A percentile compares a stretch with the other conserved stretches of the same genome.
Conservation (phyloP, 2,113 vertebrate genomes). For the Aldabrachelys gigantea region DNA sequence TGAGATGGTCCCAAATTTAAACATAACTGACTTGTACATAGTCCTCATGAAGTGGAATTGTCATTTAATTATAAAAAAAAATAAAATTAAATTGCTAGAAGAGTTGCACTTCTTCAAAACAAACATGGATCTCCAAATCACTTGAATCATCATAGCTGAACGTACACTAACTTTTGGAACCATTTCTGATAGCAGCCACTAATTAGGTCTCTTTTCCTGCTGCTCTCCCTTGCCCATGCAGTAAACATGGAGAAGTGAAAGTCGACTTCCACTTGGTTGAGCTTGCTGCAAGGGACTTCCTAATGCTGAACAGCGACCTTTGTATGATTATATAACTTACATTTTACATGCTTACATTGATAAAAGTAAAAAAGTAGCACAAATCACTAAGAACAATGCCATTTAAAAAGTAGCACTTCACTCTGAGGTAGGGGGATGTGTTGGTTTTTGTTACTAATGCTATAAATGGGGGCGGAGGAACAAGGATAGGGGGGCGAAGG, state of each 20-base stretch:
- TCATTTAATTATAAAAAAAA: not conserved
- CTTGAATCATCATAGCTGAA: not conserved
- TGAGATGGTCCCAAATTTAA: not conserved
- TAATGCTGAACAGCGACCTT: not conserved
- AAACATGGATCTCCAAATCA: not conserved
- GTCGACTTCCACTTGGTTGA: not conserved
- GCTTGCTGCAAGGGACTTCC: not conserved
- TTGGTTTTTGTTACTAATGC: not conserved
- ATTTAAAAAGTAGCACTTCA: not conserved
- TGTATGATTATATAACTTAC: not conserved
- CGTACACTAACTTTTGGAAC: not conserved
- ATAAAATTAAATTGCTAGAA: not conserved
- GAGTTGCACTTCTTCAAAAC: not conserved
- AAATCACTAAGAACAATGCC: not conserved
- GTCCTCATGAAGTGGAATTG: not conserved
- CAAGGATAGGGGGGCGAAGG: too few species aligned
- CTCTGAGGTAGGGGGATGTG: not conserved
- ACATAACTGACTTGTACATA: not conserved
- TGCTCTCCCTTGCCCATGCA: not conserved
- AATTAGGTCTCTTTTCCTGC: not conserved
- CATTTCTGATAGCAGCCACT: not conserved
- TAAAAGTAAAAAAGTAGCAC: not conserved
- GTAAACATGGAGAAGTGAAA: not conserved
- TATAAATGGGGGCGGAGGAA: not conserved
- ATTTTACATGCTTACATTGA: not conserved